Base-by-base conservation (phyloP, 2,888 invertebrate genomes). In the Schizotus pectinicornis region DNA sequence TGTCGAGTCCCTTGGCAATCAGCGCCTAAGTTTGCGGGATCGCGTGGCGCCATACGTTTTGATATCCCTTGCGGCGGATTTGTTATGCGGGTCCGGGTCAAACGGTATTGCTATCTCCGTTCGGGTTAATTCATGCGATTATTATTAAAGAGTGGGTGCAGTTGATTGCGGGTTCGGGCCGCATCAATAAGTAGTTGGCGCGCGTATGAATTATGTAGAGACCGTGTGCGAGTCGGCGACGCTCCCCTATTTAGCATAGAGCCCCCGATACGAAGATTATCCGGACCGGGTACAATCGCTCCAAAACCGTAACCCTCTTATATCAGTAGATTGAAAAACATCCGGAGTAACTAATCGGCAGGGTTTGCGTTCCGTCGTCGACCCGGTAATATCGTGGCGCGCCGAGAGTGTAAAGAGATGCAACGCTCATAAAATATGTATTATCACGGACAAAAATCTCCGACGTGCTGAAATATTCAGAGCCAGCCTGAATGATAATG, bases 371-470 rank as follows among this genome's bases (percentile, higher is more conserved):
- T 51, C 56, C 50, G 31, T 54, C 54, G 43, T 42, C 49, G 55
- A 53, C 60, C 54, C 56, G 56, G 61, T 65, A 64, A 68, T 64
- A 64, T 61, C 62, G 70, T 61, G 69, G 67, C 66, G 61, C 63
- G 65, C 66, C 63, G 60, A 66, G 56, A 62, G 65, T 64, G 64
- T 70, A 72, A 73, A 71, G 72, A 74, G 72, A 74, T 74, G 73
- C 73, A 75, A 73, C 70, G 67, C 75, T 76, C 77, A 77, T 79
- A 79, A 79, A 79, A 77, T 78, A 79, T 79, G 76, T 75, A 77
- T 74, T 77, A 78, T 79, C 79, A 77, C 75, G 75, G 69, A 77
- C 77, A 77, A 78, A 78, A 79, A 79, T 78, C 78, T 79, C 75
- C 74, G 71, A 68, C 73, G 68, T 65, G 67, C 67, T 77, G 75